Conservation (phyloP, 2,797 vertebrate genomes). For the Molossus molossus region DNA sequence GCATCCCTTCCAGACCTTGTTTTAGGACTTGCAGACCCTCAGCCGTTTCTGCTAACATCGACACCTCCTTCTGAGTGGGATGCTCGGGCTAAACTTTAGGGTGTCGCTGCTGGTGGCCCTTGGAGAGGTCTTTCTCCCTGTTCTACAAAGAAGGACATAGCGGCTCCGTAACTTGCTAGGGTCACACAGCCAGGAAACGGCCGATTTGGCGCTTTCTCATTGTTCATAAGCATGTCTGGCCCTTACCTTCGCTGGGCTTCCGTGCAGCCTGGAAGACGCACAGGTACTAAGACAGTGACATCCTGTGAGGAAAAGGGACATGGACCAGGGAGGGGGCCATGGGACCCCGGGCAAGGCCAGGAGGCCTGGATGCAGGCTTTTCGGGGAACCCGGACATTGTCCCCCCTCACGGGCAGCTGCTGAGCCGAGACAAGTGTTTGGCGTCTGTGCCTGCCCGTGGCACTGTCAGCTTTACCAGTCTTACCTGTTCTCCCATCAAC, state of each 20-base stretch:
- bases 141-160: not conserved
- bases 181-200: not conserved
- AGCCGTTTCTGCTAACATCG: not conserved
- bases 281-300: not conserved
- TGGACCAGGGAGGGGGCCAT: fast-evolving
- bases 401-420: fast-evolving
- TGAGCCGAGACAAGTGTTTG: fast-evolving
- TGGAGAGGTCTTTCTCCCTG: not conserved
- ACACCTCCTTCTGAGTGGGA: not conserved
- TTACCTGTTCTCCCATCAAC: fast-evolving
- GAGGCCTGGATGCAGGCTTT: not conserved
- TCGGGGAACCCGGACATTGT: fast-evolving
- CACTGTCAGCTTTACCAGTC: fast-evolving
- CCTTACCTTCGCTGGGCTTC: not conserved
- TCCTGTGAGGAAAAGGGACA: fast-evolving
- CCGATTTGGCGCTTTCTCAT: not conserved
- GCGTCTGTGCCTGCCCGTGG: not conserved
- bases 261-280: fast-evolving
- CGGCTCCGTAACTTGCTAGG: not conserved
- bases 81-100: not conserved
- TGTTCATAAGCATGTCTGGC: not conserved
- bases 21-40: not conserved
- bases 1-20: fast-evolving
- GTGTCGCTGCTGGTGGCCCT: too few species aligned
- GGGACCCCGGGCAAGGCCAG: fast-evolving